Evolutionary conservation across 2,113 vertebrate genomes (phyloP).

Genomic region (Cephalopholis sonnerati): DNA sequence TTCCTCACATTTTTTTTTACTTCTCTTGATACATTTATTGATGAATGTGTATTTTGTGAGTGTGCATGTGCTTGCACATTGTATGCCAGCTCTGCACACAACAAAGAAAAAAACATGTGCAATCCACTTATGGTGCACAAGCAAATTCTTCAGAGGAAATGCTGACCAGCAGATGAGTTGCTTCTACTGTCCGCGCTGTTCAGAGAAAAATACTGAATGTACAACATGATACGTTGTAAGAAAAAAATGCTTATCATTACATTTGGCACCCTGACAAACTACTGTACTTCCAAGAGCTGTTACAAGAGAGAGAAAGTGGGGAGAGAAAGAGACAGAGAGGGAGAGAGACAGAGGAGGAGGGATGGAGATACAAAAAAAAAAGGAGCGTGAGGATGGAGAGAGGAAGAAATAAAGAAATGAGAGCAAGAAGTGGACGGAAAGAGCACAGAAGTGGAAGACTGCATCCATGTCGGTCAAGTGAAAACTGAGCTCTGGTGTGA

Average conservation of each 20-base stretch:
- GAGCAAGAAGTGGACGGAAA: constrained; percentile 33
- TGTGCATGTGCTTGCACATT: constrained; percentile 38
- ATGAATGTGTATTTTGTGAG: constrained; percentile 65
- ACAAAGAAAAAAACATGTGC: constrained; percentile 47
- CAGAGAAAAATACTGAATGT: constrained; percentile 67
- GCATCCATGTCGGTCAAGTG: constrained; percentile 55
- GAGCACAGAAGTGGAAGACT: constrained; percentile 46
- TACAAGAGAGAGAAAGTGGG: constrained; percentile 30
- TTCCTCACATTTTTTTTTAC: background rate
- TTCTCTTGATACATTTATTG: constrained; percentile 49
- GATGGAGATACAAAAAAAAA: background rate
- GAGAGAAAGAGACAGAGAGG: background rate
- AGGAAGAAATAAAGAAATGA: background rate
- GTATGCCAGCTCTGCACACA: constrained; percentile 61
- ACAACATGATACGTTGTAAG: constrained; percentile 58
- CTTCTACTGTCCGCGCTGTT: constrained; percentile 70
- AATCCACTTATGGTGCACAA: constrained; percentile 69
- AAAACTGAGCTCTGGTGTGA: constrained; percentile 55
- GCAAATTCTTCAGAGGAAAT: constrained; percentile 80
- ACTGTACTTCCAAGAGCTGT: constrained; percentile 58
- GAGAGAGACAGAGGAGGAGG: background rate
- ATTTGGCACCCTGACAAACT: constrained; percentile 76
- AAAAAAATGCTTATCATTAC: constrained; percentile 76
- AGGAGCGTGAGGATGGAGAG: constrained; percentile 6
- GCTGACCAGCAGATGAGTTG: constrained; percentile 79